phyloP scores from a whole-genome alignment of 1,140 invertebrate species.

The Danaus melanippus region DNA sequence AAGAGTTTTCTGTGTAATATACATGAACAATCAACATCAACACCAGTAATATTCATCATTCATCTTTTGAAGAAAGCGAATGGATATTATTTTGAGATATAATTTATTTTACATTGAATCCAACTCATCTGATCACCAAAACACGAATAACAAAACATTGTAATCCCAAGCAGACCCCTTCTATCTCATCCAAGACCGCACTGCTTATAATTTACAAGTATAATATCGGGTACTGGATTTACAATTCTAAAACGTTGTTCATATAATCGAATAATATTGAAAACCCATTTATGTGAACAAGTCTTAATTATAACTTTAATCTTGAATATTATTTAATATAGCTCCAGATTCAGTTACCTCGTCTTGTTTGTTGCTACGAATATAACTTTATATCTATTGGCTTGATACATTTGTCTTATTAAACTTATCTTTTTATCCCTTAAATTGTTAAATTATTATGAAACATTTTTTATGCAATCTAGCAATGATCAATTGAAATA shows the following conservation, averaged over 20 bases:
- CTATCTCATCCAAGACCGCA: slow-evolving; percentile 12
- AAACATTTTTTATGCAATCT: no score
- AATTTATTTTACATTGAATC: no score
- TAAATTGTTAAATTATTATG: no score
- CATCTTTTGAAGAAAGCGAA: no score
- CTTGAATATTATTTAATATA: not conserved
- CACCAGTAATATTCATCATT: no score
- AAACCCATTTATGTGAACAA: slow-evolving; percentile 19
- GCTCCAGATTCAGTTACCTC: not conserved
- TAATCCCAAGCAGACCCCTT: slow-evolving; percentile 9
- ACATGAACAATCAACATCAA: no score
- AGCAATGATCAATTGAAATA: slow-evolving; percentile 11
- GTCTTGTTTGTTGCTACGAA: not conserved
- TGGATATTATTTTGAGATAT: no score
- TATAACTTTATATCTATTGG: no score
- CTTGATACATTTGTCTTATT: no score
- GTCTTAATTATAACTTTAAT: slow-evolving; percentile 17
- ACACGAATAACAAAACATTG: slow-evolving; percentile 14
- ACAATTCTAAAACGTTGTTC: slow-evolving; percentile 28
- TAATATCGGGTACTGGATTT: slow-evolving; percentile 23
- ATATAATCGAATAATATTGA: slow-evolving; percentile 26
- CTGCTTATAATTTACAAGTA: slow-evolving; percentile 26
- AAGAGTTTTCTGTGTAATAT: no score
- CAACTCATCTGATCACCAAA: no score
- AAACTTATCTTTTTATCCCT: no score